Percentiles rank a stretch among this genome's conserved stretches.
phyloP scores from a whole-genome alignment of 2,797 vertebrate genomes.

The Scarus forsteni region DNA sequence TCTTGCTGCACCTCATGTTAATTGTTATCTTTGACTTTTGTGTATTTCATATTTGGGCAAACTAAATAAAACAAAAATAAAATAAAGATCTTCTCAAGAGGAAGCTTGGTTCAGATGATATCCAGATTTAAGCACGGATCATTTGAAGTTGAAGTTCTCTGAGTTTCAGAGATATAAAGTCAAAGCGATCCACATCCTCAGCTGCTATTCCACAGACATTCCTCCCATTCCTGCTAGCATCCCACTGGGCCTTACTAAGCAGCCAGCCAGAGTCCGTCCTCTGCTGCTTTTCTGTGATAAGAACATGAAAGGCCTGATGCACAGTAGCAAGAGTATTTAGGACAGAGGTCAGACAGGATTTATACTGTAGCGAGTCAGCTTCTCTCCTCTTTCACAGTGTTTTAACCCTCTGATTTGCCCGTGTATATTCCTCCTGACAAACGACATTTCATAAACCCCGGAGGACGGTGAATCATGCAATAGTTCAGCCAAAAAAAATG shows the following conservation, averaged over 20 bases:
- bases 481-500: constrained; percentile 10
- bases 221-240: constrained; percentile 73
- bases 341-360: constrained; percentile 64
- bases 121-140: background rate
- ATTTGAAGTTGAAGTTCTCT: constrained; percentile 1
- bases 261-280: constrained; percentile 53
- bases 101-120: background rate
- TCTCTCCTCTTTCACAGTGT: constrained; percentile 7
- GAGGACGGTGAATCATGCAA: constrained; percentile 22
- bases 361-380: constrained; percentile 10
- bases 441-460: constrained; percentile 10
- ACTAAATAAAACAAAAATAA: no score
- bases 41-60: no score
- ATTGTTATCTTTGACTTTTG: no score
- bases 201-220: constrained; percentile 70
- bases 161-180: constrained; percentile 8
- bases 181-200: constrained; percentile 30
- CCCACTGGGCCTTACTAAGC: constrained; percentile 57
- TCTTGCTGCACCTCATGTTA: no score
- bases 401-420: constrained; percentile 22
- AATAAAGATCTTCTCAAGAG: no score
- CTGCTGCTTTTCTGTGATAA: constrained; percentile 66
- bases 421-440: constrained; percentile 19
- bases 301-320: constrained; percentile 68
- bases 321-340: constrained; percentile 62